Percentiles rank a stretch among this genome's conserved stretches.
These are phyloP conservation scores for Parelbella ahira DNA, from an alignment of 2,888 invertebrate species.

Conservation along the genomic window DNA sequence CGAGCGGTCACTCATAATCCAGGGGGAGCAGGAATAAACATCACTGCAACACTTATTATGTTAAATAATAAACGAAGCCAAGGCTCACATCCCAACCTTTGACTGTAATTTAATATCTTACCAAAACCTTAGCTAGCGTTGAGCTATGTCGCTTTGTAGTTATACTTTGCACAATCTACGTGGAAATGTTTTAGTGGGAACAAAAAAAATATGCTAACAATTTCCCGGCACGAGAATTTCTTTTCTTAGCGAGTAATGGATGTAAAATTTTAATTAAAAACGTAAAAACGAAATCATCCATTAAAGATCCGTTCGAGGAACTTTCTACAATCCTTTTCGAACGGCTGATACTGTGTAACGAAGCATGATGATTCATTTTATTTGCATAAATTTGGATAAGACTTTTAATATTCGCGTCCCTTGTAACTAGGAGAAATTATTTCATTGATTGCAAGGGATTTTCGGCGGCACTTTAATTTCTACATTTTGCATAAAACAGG, in stretches of 20 bases:
- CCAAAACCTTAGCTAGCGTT: neutral
- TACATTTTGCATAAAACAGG: neutral
- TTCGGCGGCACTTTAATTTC: constrained; percentile 11
- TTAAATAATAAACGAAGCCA: constrained; percentile 56
- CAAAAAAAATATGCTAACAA: constrained; percentile 28
- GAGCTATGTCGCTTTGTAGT: no score
- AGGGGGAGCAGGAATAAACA: constrained; percentile 57
- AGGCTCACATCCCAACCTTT: constrained; percentile 30
- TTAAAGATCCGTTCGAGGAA: constrained; percentile 48
- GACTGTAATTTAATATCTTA: constrained; percentile 10
- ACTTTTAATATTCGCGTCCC: constrained; percentile 55
- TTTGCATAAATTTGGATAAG: constrained; percentile 71
- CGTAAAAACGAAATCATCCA: constrained; percentile 52
- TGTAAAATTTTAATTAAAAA: constrained; percentile 44
- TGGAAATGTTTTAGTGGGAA: constrained; percentile 23
- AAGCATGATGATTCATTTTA: constrained; percentile 69
- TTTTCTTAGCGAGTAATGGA: constrained; percentile 26
- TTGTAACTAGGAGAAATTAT: constrained; percentile 51
- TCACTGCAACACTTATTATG: constrained; percentile 54
- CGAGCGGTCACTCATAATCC: constrained; percentile 48
- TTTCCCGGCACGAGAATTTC: constrained; percentile 4
- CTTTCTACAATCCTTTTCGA: constrained; percentile 59
- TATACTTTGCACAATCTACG: neutral
- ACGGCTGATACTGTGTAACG: constrained; percentile 65
- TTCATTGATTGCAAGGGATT: constrained; percentile 27